phyloP scores from a whole-genome alignment of 2,113 vertebrate species.

The Pseudopodoces humilis region DNA sequence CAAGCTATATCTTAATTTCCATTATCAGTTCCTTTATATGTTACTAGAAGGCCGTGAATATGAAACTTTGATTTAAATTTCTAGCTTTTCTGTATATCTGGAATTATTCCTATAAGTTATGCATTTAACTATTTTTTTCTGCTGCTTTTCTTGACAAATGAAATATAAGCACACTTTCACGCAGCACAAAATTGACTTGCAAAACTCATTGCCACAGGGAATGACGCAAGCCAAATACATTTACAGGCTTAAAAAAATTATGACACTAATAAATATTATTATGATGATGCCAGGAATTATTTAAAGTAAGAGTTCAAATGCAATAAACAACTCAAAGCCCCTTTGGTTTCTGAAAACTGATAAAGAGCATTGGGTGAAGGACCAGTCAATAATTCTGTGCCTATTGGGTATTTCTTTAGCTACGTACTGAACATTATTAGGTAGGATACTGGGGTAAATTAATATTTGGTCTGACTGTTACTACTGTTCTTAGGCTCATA shows the following conservation, averaged over 20 bases:
- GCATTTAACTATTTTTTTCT: neutral
- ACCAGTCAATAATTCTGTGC: neutral
- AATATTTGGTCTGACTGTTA: neutral
- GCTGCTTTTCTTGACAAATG: neutral
- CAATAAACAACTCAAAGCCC: neutral
- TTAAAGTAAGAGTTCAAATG: neutral
- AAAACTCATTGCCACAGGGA: neutral
- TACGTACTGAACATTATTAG: neutral
- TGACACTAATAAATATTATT: neutral
- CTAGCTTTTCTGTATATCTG: neutral
- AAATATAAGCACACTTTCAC: neutral
- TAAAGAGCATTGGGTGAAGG: neutral
- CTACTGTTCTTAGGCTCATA: neutral
- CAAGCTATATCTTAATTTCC: neutral
- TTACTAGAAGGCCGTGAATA: neutral
- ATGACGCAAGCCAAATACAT: neutral
- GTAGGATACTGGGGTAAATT: neutral
- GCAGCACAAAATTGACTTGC: neutral
- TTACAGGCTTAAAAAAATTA: neutral
- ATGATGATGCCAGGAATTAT: neutral
- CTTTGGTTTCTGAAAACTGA: neutral
- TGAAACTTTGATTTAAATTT: neutral
- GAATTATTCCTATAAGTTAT: neutral
- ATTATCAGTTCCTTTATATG: neutral
- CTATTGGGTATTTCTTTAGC: neutral